These are phyloP conservation scores for Zalophus californianus DNA, from an alignment of 2,797 vertebrate genomes.

Conservation along the genomic window DNA sequence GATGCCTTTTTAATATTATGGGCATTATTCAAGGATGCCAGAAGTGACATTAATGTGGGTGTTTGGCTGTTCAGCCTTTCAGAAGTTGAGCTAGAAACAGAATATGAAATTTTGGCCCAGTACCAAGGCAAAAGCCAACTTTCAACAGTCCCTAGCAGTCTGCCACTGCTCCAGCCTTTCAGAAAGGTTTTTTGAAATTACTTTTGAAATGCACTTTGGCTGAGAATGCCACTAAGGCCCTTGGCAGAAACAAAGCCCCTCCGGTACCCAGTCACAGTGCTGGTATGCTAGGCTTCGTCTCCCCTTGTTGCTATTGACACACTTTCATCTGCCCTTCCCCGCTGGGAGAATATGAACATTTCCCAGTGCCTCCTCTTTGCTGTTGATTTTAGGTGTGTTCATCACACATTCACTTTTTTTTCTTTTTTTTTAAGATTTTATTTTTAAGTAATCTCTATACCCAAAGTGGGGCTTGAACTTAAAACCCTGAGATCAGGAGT, in stretches of 20 bases:
- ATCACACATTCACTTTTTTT: not conserved
- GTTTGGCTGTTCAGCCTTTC: conserved; percentile 32
- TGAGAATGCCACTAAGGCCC: not conserved
- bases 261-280: not conserved
- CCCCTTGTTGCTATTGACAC: not conserved
- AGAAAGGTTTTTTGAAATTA: conserved; percentile 58
- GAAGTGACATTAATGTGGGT: conserved; percentile 18
- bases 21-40: not conserved
- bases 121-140: conserved; percentile 11
- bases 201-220: not conserved
- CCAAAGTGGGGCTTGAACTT: not conserved
- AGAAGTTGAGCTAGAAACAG: not conserved
- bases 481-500: not conserved
- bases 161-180: not conserved
- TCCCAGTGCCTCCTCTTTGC: not conserved
- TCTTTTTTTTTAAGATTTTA: not conserved
- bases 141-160: not conserved
- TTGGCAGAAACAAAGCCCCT: not conserved
- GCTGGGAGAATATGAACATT: not conserved
- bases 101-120: conserved; percentile 36
- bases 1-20: not conserved
- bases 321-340: not conserved
- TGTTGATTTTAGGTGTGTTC: not conserved
- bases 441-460: not conserved
- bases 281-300: not conserved